Conservation (phyloP, 1,140 invertebrate species). For the Leguminivora glycinivorella region DNA sequence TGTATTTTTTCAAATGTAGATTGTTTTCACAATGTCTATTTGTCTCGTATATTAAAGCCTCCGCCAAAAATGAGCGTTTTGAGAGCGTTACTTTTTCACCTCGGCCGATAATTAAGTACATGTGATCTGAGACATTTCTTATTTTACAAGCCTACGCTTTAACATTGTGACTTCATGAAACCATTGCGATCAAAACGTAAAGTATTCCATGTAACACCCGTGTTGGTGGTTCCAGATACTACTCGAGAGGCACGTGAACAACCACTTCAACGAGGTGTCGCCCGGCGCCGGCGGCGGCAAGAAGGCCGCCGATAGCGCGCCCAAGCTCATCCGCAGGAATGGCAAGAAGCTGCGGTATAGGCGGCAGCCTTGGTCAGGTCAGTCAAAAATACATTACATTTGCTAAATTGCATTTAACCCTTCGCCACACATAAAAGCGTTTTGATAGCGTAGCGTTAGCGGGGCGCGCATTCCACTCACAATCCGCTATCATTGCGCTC, state of each 20-base stretch:
- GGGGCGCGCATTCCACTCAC: too few species aligned
- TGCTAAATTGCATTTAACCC: too few species aligned
- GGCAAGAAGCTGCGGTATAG: conserved; percentile 91
- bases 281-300: conserved; percentile 78
- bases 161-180: not conserved
- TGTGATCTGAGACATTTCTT: too few species aligned
- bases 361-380: conserved; percentile 90
- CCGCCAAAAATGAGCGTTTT: too few species aligned
- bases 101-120: too few species aligned
- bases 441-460: too few species aligned
- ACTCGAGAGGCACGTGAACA: conserved; percentile 95
- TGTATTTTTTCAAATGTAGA: not conserved
- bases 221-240: conserved; percentile 82
- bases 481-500: too few species aligned
- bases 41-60: too few species aligned
- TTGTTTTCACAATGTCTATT: conserved; percentile 1
- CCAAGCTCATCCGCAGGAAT: conserved; percentile 90
- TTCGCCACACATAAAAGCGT: too few species aligned
- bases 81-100: too few species aligned
- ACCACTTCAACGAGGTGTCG: conserved; percentile 89
- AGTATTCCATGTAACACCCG: conserved; percentile 26
- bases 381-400: conserved; percentile 44
- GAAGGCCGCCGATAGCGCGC: conserved; percentile 82
- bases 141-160: too few species aligned
- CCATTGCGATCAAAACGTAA: not conserved